A percentile compares a stretch with the other conserved stretches of the same genome.
These are phyloP conservation scores for Metopolophium dirhodum DNA, from an alignment of 1,140 invertebrate species.

Conservation along the genomic window DNA sequence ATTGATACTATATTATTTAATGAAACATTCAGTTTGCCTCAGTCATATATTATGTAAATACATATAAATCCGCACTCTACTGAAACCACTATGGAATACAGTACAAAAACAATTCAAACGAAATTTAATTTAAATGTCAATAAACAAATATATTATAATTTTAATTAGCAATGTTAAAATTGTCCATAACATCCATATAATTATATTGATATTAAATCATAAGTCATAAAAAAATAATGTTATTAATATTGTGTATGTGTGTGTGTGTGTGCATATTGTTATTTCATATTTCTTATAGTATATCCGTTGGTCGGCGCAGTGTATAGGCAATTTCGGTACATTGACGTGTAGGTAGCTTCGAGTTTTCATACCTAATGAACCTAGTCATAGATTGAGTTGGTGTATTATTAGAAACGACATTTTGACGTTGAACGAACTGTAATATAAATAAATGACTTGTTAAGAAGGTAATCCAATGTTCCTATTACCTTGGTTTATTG, in stretches of 20 bases:
- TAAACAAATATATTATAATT: no score
- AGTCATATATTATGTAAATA: no score
- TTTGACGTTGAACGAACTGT: background rate
- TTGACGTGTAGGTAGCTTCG: background rate
- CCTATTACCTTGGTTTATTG: no score
- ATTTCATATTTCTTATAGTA: no score
- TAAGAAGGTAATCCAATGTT: background rate
- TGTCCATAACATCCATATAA: background rate
- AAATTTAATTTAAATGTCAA: background rate
- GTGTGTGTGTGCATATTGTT: no score
- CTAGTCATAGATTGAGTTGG: background rate
- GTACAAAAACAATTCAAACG: no score
- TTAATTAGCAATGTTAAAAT: background rate
- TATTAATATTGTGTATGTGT: background rate
- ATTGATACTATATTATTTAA: no score
- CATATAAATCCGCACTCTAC: no score
- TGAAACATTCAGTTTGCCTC: background rate
- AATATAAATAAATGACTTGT: background rate
- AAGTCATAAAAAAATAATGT: background rate
- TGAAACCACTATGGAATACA: no score
- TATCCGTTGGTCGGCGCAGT: background rate
- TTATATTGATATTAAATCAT: background rate
- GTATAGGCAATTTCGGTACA: background rate
- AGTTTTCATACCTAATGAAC: background rate
- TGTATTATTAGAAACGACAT: background rate